phyloP scores from a whole-genome alignment of 2,797 vertebrate species.

The Amphiprion clarkii region DNA sequence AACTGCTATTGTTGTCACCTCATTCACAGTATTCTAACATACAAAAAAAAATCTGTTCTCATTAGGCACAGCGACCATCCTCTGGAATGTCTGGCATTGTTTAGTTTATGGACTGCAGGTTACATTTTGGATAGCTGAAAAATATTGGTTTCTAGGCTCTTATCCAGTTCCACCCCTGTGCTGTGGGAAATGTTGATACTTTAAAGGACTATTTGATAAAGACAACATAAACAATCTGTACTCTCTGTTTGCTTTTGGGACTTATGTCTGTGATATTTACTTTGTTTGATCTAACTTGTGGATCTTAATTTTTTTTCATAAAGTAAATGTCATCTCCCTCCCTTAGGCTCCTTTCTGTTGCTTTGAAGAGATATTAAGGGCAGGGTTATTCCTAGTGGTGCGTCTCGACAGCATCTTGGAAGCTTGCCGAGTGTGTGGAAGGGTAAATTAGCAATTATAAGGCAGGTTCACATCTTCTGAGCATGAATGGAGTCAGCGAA shows the following conservation, averaged over 20 bases:
- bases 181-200: not conserved
- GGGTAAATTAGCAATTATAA: conserved; percentile 77
- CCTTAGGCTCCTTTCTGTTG: conserved; percentile 39
- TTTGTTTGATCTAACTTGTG: conserved; percentile 58
- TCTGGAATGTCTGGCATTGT: not conserved
- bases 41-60: not conserved
- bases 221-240: conserved; percentile 53
- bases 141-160: conserved; percentile 4
- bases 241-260: conserved; percentile 18
- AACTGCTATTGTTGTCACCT: not conserved
- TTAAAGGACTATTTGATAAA: conserved; percentile 35
- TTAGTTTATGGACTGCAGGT: not conserved
- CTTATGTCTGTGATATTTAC: conserved; percentile 34
- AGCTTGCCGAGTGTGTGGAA: conserved; percentile 48
- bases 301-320: conserved; percentile 34
- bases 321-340: conserved; percentile 54
- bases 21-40: not conserved
- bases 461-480: conserved; percentile 69
- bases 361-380: conserved; percentile 67
- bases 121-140: not conserved
- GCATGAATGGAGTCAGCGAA: conserved; percentile 71
- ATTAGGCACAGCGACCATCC: not conserved
- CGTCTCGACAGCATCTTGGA: conserved; percentile 56
- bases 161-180: not conserved
- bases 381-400: conserved; percentile 44